Base-by-base conservation (phyloP, 2,797 vertebrate species). In the Platalea minor region DNA sequence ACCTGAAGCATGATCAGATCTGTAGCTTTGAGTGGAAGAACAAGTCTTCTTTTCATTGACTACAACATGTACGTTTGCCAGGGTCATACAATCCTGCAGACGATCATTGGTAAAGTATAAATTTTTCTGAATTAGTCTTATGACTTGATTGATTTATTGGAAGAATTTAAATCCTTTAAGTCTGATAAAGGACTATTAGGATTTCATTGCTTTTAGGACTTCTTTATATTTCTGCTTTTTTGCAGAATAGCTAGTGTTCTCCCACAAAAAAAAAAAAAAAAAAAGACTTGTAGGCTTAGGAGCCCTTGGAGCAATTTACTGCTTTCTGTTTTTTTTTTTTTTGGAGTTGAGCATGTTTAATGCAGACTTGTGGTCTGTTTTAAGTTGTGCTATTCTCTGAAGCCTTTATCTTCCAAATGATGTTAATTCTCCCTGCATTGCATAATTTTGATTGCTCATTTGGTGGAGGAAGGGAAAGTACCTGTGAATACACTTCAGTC, bases 291-390 rank as follows among this genome's bases (percentile, higher is more conserved):
- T 11, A 73, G 50, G 50, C 10, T 91, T 70, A 63, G 64, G 45
- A 89, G 35, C 15, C 45, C 75, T 89, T 46, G 31, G 59, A 89
- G 53, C 75, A 74, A 53, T 91, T 67, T 60, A 28, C 28, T 56
- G n/a, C 7, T 21, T 86, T 91, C 69, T 89, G 18, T 31, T 11
- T 26, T 43, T 45, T 46, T 9, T 26, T n/a, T 72, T 9, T 26
- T n/a, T 72, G 4, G 20, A 81, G 23, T 29, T 72, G 57, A 60
- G 35, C 25, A 15, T 64, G 53, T 68, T 79, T 92, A 70, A 91
- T 73, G 54, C 33, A 90, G 65, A 9, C 21, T 75, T 95, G 88
- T 90, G 93, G 85, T 94, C 85, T 88, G 56, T 67, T 96, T 95
- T 78, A 96, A 91, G 79, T 57, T 85, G 85, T 57, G 23, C 64